phyloP scores from a whole-genome alignment of 2,888 invertebrate genomes.

The Leptopilina myrica region DNA sequence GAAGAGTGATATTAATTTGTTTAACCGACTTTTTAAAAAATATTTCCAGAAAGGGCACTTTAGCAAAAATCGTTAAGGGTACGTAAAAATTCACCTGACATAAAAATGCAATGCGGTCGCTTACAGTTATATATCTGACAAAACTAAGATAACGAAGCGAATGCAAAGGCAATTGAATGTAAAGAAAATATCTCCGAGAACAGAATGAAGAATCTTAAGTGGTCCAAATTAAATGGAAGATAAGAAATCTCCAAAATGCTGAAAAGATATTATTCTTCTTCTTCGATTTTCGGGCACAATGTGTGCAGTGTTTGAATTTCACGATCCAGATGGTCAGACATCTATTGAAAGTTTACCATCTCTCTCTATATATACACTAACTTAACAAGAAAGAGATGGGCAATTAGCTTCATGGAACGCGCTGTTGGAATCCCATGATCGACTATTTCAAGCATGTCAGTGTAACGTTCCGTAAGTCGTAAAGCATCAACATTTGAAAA shows the following conservation, averaged over 20 bases:
- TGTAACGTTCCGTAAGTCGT: conserved; percentile 15
- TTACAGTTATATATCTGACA: no score
- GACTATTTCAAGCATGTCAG: conserved; percentile 12
- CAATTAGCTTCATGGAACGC: conserved; percentile 21
- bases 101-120: no score
- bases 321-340: conserved; percentile 1
- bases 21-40: no score
- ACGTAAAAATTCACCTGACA: no score
- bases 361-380: neutral
- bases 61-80: no score
- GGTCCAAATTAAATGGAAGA: neutral
- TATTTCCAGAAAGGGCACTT: no score
- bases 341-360: conserved; percentile 19
- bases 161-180: neutral
- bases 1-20: no score
- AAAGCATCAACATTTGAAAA: conserved; percentile 6
- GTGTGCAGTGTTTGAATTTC: neutral
- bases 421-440: conserved; percentile 19
- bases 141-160: no score
- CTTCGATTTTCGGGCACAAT: neutral
- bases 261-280: neutral
- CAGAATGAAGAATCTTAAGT: conserved; percentile 1
- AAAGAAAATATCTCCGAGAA: neutral
- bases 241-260: neutral
- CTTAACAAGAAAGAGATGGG: conserved; percentile 21